Conservation (phyloP, 2,113 vertebrate genomes). For the Morphnarchus princeps region DNA sequence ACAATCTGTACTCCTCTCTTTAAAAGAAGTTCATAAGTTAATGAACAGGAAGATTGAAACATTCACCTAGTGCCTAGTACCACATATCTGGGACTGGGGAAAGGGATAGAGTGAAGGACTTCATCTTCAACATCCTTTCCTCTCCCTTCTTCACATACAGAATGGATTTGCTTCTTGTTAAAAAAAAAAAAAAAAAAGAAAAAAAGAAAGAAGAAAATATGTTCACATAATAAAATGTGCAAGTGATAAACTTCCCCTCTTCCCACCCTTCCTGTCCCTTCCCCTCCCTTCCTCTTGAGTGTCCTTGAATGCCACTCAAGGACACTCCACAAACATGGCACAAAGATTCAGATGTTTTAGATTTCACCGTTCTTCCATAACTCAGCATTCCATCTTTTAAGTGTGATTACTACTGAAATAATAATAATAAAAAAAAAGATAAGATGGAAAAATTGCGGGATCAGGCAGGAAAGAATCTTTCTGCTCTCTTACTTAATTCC, state of each 20-base stretch:
- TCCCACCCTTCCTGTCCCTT: neutral
- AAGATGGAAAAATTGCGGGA: neutral
- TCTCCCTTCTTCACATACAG: neutral
- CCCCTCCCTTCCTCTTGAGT: neutral
- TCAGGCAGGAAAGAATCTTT: neutral
- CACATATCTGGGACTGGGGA: neutral
- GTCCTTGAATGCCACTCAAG: neutral
- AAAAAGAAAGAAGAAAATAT: neutral
- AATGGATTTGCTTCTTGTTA: neutral
- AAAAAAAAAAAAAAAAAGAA: neutral
- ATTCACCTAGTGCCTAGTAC: neutral
- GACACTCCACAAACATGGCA: rapidly evolving
- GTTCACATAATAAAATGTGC: neutral
- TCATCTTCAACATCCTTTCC: neutral
- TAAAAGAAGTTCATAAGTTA: slow-evolving; percentile 44
- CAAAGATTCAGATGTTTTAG: neutral
- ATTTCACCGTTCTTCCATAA: neutral
- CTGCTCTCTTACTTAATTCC: neutral
- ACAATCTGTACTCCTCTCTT: slow-evolving; percentile 37
- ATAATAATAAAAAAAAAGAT: neutral
- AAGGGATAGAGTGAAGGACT: neutral
- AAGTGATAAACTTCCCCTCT: neutral
- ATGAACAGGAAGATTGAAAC: slow-evolving; percentile 48
- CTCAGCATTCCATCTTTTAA: neutral
- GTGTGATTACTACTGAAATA: rapidly evolving